These are phyloP conservation scores for Sula dactylatra DNA, from an alignment of 2,113 vertebrate genomes.

Conservation along the genomic window DNA sequence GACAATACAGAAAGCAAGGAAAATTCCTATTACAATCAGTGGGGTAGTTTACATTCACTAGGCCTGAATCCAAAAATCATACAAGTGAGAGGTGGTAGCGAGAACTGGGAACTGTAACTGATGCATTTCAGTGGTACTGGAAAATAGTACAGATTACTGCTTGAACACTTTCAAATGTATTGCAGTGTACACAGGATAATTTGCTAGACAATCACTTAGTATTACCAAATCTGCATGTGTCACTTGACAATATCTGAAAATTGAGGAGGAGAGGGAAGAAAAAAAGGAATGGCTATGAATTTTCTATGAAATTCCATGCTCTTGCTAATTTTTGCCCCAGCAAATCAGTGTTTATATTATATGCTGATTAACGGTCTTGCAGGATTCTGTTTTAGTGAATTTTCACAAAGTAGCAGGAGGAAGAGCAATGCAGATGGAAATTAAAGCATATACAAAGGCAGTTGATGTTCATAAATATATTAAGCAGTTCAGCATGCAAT, in stretches of 20 bases:
- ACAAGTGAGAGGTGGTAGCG: not conserved
- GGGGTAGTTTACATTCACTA: not conserved
- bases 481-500: not conserved
- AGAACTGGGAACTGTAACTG: not conserved
- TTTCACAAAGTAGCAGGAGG: not conserved
- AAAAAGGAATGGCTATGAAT: not conserved
- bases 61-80: not conserved
- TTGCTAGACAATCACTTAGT: not conserved
- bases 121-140: not conserved
- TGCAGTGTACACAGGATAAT: not conserved
- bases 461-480: conserved; percentile 25
- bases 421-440: not conserved
- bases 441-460: not conserved
- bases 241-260: not conserved
- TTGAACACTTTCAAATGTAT: not conserved
- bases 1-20: not conserved
- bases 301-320: not conserved
- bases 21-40: not conserved
- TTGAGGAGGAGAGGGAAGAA: accelerated
- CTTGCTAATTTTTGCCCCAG: not conserved
- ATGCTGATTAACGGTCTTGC: not conserved
- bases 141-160: not conserved
- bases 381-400: not conserved
- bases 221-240: not conserved
- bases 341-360: not conserved